Percentiles rank a stretch among this genome's conserved stretches.
phyloP scores from a whole-genome alignment of 1,140 invertebrate species.

The Sycophaga agraensis region DNA sequence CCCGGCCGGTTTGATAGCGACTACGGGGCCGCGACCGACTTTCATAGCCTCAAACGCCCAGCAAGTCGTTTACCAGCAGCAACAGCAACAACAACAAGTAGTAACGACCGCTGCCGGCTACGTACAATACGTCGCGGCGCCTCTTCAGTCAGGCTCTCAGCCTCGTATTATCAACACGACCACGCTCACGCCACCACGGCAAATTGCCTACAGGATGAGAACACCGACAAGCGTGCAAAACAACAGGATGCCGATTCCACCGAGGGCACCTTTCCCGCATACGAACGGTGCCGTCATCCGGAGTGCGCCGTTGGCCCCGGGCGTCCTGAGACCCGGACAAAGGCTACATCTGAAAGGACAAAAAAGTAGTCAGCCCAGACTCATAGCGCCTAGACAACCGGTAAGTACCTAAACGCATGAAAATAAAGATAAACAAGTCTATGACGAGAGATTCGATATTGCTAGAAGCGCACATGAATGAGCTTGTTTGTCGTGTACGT shows the following conservation, averaged over 20 bases:
- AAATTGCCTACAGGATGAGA: constrained; percentile 14
- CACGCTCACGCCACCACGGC: background rate
- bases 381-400: background rate
- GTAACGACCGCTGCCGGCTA: background rate
- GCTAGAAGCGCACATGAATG: too few species aligned
- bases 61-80: constrained; percentile 11
- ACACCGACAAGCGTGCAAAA: background rate
- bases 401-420: background rate
- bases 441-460: background rate
- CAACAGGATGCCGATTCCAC: background rate
- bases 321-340: constrained; percentile 15
- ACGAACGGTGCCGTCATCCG: constrained; percentile 36
- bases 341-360: too few species aligned
- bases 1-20: background rate
- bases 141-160: background rate
- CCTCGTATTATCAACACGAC: constrained; percentile 25
- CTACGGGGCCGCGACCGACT: background rate
- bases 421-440: background rate
- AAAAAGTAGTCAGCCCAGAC: background rate
- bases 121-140: constrained; percentile 14
- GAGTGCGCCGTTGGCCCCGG: constrained; percentile 18
- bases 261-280: constrained; percentile 26
- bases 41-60: background rate
- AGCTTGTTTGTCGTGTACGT: too few species aligned
- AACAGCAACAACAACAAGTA: background rate